Conservation (phyloP, 2,888 invertebrate genomes). For the Octonoba sinensis region DNA sequence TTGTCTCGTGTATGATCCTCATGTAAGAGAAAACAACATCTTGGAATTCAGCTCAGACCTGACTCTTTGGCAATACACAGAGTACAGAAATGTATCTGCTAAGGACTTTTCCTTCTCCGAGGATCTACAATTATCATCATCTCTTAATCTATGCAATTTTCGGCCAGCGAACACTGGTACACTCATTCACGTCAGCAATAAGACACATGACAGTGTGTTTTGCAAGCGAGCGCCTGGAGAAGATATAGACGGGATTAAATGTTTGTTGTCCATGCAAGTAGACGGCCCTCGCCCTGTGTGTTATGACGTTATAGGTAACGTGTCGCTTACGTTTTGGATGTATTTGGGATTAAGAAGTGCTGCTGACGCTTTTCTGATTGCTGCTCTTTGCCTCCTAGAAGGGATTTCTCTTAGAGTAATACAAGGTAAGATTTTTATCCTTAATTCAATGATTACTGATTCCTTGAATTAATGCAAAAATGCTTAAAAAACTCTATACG, state of each 20-base stretch:
- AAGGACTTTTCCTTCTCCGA: constrained; percentile 40
- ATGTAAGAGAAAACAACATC: constrained; percentile 31
- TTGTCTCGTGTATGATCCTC: constrained; percentile 58
- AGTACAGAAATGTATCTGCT: constrained; percentile 48
- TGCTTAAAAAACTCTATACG: no score
- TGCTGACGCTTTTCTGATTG: constrained; percentile 83
- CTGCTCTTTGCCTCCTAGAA: constrained; percentile 72
- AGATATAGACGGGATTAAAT: constrained; percentile 32
- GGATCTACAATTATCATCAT: background rate
- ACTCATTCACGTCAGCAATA: constrained; percentile 53
- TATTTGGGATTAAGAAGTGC: constrained; percentile 78
- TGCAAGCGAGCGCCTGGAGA: constrained; percentile 55
- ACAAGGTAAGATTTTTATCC: constrained; percentile 34
- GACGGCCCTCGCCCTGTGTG: constrained; percentile 48
- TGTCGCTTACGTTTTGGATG: constrained; percentile 79
- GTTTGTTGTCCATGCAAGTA: constrained; percentile 45
- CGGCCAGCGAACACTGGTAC: constrained; percentile 59
- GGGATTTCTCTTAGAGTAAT: constrained; percentile 60
- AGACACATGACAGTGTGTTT: constrained; percentile 52
- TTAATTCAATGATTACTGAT: background rate
- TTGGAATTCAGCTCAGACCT: constrained; percentile 65
- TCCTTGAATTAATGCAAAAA: background rate
- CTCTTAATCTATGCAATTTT: constrained; percentile 57
- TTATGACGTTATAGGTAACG: constrained; percentile 74
- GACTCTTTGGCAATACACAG: constrained; percentile 63